A percentile compares a stretch with the other conserved stretches of the same genome.
Evolutionary conservation across 2,113 vertebrate genomes (phyloP).

Genomic region (Rhabdomys dilectus): DNA sequence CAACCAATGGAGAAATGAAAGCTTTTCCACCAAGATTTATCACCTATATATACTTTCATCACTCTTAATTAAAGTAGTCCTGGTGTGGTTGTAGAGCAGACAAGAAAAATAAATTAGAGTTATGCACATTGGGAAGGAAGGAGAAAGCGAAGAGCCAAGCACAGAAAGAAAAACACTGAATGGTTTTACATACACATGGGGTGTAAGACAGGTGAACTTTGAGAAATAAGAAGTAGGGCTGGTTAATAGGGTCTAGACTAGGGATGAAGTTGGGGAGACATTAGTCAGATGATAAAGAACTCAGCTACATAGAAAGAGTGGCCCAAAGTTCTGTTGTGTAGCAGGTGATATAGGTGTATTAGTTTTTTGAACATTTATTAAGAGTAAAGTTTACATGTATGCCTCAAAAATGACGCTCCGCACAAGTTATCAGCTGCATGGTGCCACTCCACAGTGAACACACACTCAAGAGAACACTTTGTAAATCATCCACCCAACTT

Average conservation of each 20-base stretch:
- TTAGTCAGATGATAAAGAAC: background rate
- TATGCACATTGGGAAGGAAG: background rate
- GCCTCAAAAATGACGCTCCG: background rate
- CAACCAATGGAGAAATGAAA: background rate
- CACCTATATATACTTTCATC: background rate
- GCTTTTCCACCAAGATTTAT: background rate
- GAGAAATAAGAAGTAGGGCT: background rate
- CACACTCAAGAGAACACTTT: background rate
- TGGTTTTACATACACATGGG: background rate
- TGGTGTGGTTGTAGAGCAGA: too few relatives aligned
- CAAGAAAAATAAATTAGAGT: background rate
- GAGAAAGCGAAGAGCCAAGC: background rate
- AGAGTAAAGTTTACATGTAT: background rate
- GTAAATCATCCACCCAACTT: background rate
- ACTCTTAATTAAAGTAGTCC: background rate
- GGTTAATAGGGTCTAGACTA: too few relatives aligned
- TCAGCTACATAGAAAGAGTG: background rate
- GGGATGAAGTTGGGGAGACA: too few relatives aligned
- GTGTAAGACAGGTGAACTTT: background rate
- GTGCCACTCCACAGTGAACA: background rate
- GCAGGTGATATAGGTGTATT: background rate
- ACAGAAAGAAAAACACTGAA: background rate
- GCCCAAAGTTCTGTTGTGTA: background rate
- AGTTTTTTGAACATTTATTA: background rate
- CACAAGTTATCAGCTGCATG: background rate